Evolutionary conservation across 2,797 vertebrate species (phyloP), one percentile per base, ranked within the genome.

Genomic region (Selene dorsalis): DNA sequence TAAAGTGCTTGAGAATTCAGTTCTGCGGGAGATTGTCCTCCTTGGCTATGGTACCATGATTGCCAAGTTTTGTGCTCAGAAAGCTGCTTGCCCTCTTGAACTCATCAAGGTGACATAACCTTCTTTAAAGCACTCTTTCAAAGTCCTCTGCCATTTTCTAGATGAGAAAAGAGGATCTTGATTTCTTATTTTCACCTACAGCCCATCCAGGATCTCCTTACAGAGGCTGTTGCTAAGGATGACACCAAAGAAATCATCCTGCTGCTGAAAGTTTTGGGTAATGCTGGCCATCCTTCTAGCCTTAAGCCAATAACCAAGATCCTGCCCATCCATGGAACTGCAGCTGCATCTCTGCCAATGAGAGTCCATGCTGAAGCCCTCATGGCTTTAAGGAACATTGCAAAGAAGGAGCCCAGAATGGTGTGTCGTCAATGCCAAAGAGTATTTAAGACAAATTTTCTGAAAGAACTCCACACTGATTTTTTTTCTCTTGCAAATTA

Each of bases 1-100:
- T 14, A 92, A 92, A 81, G 70, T 94, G 4, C 16, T 53, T 50
- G 47, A 41, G 60, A 84, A 75, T n/a, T 90, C 90, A 11, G 1
- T 90, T 38, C 87, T 96, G 4, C 91, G 91, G 57, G 94, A 95
- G 82, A 73, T 95, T 30, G 86, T 93, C 43, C 80, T 93, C 60
- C 95, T 97, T 62, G 94, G 93, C 82, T 96, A 94, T 4, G 95
- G 95, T 0, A 95, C 96, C 2, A 89, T 97, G 89, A 85, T 96
- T 84, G 88, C 90, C 83, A 97, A 94, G 80, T 80, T 94, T 80
- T 97, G 95, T 65, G 76, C 39, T 68, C 88, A 86, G 3, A 73
- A 84, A 71, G 48, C 85, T 20, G 81, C 75, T 74, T 96, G 95
- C 77, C 81, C 95, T 3, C 86, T 89, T 8, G 91, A 94, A 53